Evolutionary conservation across 1,140 invertebrate genomes (phyloP).

Genomic region (Grapholita molesta): DNA sequence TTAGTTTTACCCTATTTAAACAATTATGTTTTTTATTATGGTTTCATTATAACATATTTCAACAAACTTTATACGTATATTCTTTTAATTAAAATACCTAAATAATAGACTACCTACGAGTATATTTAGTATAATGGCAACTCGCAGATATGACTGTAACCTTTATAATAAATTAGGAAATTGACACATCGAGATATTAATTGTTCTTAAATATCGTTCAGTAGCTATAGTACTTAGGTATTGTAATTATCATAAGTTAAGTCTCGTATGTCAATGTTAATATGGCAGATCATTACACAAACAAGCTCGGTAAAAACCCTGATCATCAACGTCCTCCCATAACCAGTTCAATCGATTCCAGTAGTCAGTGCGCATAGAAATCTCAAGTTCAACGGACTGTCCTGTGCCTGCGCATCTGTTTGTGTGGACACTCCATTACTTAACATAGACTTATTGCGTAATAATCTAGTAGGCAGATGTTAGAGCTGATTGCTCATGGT

Average conservation of each 20-base stretch:
- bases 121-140: too few species aligned
- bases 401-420: conserved; percentile 53
- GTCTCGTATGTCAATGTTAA: not conserved
- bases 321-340: not conserved
- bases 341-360: not conserved
- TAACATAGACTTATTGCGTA: conserved; percentile 67
- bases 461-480: conserved; percentile 69
- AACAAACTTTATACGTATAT: too few species aligned
- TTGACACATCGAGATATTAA: too few species aligned
- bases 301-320: not conserved
- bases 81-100: too few species aligned
- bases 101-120: too few species aligned
- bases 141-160: too few species aligned
- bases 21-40: too few species aligned
- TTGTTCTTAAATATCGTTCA: too few species aligned
- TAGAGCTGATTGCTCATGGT: conserved; percentile 60
- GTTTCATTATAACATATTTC: too few species aligned
- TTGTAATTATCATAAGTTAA: not conserved
- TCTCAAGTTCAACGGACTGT: conserved; percentile 57
- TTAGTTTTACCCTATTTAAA: too few species aligned
- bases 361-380: conserved; percentile 34
- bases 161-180: too few species aligned
- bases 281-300: not conserved
- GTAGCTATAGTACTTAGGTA: too few species aligned
- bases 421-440: conserved; percentile 49